Percentiles rank a stretch among this genome's conserved stretches.
These are phyloP conservation scores for Austrofundulus limnaeus DNA, from an alignment of 2,113 vertebrate genomes.

Conservation along the genomic window DNA sequence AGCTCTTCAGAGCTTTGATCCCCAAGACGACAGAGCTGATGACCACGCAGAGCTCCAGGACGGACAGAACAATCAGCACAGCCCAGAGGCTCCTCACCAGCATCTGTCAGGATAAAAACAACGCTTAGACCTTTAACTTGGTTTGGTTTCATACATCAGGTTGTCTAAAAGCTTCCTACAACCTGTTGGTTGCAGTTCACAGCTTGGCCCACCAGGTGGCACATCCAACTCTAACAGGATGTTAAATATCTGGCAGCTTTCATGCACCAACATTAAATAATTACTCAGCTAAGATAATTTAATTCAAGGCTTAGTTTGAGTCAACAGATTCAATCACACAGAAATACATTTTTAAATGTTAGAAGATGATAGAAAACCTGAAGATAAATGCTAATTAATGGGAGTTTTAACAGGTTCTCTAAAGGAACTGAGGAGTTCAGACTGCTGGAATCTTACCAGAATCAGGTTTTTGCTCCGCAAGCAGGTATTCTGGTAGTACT, in stretches of 20 bases:
- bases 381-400: neutral
- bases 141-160: too few species aligned
- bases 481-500: neutral
- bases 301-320: too few species aligned
- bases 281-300: too few species aligned
- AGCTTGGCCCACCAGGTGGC: too few species aligned
- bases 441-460: conserved; percentile 5
- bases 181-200: too few species aligned
- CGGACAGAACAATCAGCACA: conserved; percentile 55
- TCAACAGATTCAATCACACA: too few species aligned
- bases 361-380: neutral
- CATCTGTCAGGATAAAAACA: conserved; percentile 41
- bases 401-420: neutral
- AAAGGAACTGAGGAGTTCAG: neutral
- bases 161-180: too few species aligned
- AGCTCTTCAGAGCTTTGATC: conserved; percentile 53
- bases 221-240: too few species aligned
- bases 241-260: too few species aligned
- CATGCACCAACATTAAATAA: too few species aligned
- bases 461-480: rapidly evolving
- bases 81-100: conserved; percentile 4
- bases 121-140: neutral
- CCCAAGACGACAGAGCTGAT: conserved; percentile 61
- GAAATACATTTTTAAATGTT: too few species aligned
- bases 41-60: conserved; percentile 63